Evolutionary conservation across 2,113 vertebrate genomes (phyloP), one percentile per base, ranked within the genome.

Genomic region (Clarias gariepinus): DNA sequence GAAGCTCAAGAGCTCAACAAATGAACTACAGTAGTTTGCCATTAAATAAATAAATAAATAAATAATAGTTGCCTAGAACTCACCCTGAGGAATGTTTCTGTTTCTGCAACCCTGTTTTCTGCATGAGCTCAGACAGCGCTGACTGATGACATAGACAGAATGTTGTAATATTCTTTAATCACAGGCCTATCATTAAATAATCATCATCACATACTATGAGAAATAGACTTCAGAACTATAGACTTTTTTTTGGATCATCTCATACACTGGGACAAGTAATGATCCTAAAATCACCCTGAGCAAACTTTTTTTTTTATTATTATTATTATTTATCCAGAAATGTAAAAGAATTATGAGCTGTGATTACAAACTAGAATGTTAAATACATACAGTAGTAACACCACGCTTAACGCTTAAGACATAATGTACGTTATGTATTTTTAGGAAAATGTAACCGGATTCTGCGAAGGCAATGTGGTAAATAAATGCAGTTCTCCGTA

Each of bases 401-500:
- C 33, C 30, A 41, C 6, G 2, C 6, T 21, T 64, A 57, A 58
- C 13, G 47, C 47, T 8, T 47, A 47, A 58, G 53, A 61, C 47
- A 47, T 47, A 47, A 6, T 47, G 47, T 81, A 36, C 18, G 25
- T 81, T 61, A 81, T 11, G 2, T 36, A 60, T 81, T 61, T 36
- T 9, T 60, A 13, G 23, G n/a, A 36, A 19, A 61, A 61, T 58
- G 53, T 23, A 53, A 64, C 61, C 28, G 36, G 41, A 82, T 82
- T 3, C 3, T 19, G 13, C n/a, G n/a, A 47, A 66, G 3, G 4
- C 28, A 81, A 30, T 23, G 30, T 28, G 52, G 18, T 55, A 36
- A 60, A 60, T 25, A 36, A 81, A 74, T 60, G 16, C 55, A 60
- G 88, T 88, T 79, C 61, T 47, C 33, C 28, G 30, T 0, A 66